Base-by-base conservation (phyloP, 1,140 invertebrate genomes). In the Eumaeus atala region DNA sequence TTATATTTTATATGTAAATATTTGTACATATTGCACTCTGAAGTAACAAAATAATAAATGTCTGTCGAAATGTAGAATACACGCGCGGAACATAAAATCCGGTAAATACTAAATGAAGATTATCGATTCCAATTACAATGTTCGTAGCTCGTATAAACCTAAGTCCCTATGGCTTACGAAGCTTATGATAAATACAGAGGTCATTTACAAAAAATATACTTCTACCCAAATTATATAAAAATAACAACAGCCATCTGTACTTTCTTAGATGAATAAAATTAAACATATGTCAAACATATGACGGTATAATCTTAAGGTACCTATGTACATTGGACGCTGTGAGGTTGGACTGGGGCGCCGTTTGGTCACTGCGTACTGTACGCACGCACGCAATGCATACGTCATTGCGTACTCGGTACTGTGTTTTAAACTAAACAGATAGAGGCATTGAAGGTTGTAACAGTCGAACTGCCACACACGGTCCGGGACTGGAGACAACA, bases 221-320 rank as follows among this genome's bases (percentile, higher is more conserved):
- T 84, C 83, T 86, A 87, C 77, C 78, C 84, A 84, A 87, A 84
- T 84, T 77, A 87, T 84, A 87, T 87, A 86, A 86, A 84, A 86
- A 87, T 87, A 87, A 87, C 84, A 87, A 87, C 84, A 87, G 84
- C 84, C 84, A 84, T 84, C 81, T 87, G 84, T 87, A 87, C 84
- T 86, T 84, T 77, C 77, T 81, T 87, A 84, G 81, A 87, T 80
- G 83, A 86, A 87, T 87, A 84, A 87, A 84, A 87, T 84, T 84
- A 87, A 84, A 83, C 83, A 86, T 84, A 86, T 83, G 83, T 84
- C 77, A 82, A 82, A 87, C 83, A 84, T 86, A 84, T 83, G 83
- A 81, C 83, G 77, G 78, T 86, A 86, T 69, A 84, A 77, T 84
- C 81, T 84, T 84, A 75, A 79, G 76, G 72, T 80, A 77, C 65